Percentiles rank a stretch among this genome's conserved stretches.
Evolutionary conservation across 2,113 vertebrate species (phyloP).

Genomic region (Scartelaos histophorus): DNA sequence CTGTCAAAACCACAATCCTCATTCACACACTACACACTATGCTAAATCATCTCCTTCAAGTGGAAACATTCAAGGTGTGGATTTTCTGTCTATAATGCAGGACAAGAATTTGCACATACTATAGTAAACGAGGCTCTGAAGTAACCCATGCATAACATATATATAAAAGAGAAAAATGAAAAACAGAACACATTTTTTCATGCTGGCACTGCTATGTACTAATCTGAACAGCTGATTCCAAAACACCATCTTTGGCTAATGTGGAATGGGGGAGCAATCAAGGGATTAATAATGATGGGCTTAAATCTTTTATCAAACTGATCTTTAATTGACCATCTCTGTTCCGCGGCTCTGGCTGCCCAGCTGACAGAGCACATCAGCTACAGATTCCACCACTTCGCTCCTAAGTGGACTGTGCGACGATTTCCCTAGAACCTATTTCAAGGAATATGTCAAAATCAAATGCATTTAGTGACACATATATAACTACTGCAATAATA

Average conservation of each 20-base stretch:
- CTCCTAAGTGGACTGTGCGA: conserved; percentile 38
- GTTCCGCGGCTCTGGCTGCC: conserved; percentile 18
- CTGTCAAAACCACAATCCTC: conserved; percentile 40
- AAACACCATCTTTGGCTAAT: conserved; percentile 50
- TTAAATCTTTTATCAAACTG: conserved; percentile 35
- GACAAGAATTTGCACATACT: conserved; percentile 47
- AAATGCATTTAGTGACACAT: conserved; percentile 10
- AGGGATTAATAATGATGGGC: conserved; percentile 39
- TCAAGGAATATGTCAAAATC: conserved; percentile 19
- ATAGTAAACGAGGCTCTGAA: conserved; percentile 43
- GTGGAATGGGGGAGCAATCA: conserved; percentile 37
- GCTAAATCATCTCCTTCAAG: conserved; percentile 41
- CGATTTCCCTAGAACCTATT: conserved; percentile 49
- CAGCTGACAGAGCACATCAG: conserved; percentile 29
- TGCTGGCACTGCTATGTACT: conserved; percentile 30
- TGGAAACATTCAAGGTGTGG: conserved; percentile 9
- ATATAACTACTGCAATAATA: neutral
- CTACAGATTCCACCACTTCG: conserved; percentile 32
- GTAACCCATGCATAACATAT: conserved; percentile 63
- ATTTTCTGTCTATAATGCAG: conserved; percentile 20
- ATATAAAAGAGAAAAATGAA: conserved; percentile 17
- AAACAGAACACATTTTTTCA: conserved; percentile 24
- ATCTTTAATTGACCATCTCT: conserved; percentile 35
- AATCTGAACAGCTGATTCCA: conserved; percentile 50
- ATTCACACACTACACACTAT: conserved; percentile 31